Percentiles rank a stretch among this genome's conserved stretches.
phyloP scores from a whole-genome alignment of 1,140 invertebrate genomes.

The Ceratina australensis region DNA sequence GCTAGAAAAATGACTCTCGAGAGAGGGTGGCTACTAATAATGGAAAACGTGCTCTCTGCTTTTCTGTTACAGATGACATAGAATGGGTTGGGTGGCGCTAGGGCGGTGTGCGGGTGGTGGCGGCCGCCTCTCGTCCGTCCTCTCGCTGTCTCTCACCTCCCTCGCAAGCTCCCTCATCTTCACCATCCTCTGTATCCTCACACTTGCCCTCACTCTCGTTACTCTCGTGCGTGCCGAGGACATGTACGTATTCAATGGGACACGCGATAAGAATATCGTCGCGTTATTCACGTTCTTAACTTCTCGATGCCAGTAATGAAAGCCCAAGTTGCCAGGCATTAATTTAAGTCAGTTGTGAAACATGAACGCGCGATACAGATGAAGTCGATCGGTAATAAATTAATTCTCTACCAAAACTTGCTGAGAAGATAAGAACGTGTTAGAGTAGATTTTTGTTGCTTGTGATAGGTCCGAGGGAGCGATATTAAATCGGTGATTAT shows the following conservation, averaged over 20 bases:
- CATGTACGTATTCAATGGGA: constrained; percentile 73
- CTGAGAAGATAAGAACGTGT: constrained; percentile 19
- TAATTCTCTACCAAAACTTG: not conserved
- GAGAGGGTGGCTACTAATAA: constrained; percentile 8
- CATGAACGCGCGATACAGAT: no score
- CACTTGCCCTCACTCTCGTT: constrained; percentile 73
- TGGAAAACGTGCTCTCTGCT: constrained; percentile 67
- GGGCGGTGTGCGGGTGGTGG: constrained; percentile 78
- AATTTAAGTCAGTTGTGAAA: no score
- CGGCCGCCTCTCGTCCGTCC: constrained; percentile 77
- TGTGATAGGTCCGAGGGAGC: constrained; percentile 36
- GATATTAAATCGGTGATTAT: constrained; percentile 17
- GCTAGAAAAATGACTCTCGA: no score
- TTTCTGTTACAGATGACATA: constrained; percentile 79
- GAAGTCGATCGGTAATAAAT: not conserved
- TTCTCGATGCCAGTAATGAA: constrained; percentile 33
- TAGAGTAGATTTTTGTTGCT: constrained; percentile 24
- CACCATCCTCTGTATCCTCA: constrained; percentile 73
- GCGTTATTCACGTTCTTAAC: constrained; percentile 9
- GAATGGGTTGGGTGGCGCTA: constrained; percentile 80
- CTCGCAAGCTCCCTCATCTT: constrained; percentile 75
- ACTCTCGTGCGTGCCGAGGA: constrained; percentile 75
- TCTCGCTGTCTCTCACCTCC: constrained; percentile 79
- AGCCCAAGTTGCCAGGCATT: no score
- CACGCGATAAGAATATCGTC: constrained; percentile 5